phyloP scores from a whole-genome alignment of 2,888 invertebrate genomes.

The Platerodrilus igneus region DNA sequence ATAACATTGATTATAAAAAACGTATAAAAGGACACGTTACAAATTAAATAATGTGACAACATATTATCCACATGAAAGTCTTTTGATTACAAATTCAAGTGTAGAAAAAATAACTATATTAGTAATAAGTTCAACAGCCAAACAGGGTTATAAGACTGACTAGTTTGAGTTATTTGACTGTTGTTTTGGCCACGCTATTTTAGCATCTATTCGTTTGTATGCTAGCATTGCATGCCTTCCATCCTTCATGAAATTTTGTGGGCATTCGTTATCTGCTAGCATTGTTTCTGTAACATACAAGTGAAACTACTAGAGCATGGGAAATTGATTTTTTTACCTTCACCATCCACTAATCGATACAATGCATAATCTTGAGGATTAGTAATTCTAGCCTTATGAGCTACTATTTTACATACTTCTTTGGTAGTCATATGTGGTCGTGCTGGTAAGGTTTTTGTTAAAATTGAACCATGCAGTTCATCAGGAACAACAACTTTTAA shows the following conservation, averaged over 20 bases:
- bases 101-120: slow-evolving; percentile 24
- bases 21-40: slow-evolving; percentile 29
- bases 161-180: slow-evolving; percentile 37
- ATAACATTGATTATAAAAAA: slow-evolving; percentile 35
- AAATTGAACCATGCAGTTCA: slow-evolving; percentile 87
- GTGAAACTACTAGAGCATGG: neutral
- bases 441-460: slow-evolving; percentile 87
- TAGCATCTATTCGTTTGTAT: slow-evolving; percentile 92
- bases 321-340: no score
- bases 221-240: slow-evolving; percentile 87
- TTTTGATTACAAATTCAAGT: slow-evolving; percentile 18
- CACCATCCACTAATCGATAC: slow-evolving; percentile 83
- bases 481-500: slow-evolving; percentile 90
- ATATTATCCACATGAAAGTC: slow-evolving; percentile 13
- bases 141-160: slow-evolving; percentile 32
- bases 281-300: slow-evolving; percentile 69
- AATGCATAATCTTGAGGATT: slow-evolving; percentile 96
- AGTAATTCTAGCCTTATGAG: slow-evolving; percentile 91
- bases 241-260: slow-evolving; percentile 77
- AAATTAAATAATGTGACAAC: slow-evolving; percentile 10
- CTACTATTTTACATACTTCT: slow-evolving; percentile 91
- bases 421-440: slow-evolving; percentile 89
- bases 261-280: slow-evolving; percentile 83
- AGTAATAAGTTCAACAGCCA: slow-evolving; percentile 26
- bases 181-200: slow-evolving; percentile 91